Conservation (phyloP, 2,888 invertebrate genomes). For the Melanotus villosus region DNA sequence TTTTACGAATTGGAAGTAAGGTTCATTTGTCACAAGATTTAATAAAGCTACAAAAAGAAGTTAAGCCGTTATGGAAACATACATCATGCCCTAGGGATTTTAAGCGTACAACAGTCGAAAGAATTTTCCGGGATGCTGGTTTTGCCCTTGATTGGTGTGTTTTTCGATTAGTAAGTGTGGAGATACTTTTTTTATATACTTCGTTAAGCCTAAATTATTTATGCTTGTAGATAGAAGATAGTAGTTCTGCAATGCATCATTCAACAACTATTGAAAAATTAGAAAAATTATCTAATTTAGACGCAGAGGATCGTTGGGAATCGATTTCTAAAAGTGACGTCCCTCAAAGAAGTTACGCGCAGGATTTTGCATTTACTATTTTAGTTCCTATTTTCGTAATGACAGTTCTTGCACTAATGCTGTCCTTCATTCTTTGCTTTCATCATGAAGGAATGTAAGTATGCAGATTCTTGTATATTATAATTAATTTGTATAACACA, state of each 20-base stretch:
- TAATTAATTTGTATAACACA: neutral
- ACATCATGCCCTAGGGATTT: slow-evolving; percentile 85
- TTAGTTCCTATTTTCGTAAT: slow-evolving; percentile 80
- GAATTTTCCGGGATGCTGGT: slow-evolving; percentile 83
- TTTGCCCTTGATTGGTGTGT: slow-evolving; percentile 92
- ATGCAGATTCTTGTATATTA: neutral
- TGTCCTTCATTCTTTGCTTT: slow-evolving; percentile 83
- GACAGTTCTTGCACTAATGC: slow-evolving; percentile 75
- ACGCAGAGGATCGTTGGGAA: slow-evolving; percentile 73
- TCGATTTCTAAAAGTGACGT: slow-evolving; percentile 74
- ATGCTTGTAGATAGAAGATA: slow-evolving; percentile 63
- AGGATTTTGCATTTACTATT: slow-evolving; percentile 79
- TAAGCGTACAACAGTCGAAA: slow-evolving; percentile 88
- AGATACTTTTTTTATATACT: no score
- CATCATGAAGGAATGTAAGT: slow-evolving; percentile 85
- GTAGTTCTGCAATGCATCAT: slow-evolving; percentile 63
- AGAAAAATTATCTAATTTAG: slow-evolving; percentile 62
- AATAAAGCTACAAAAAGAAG: slow-evolving; percentile 82
- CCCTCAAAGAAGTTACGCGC: slow-evolving; percentile 79
- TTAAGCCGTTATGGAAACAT: slow-evolving; percentile 83
- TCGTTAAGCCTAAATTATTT: slow-evolving; percentile 14
- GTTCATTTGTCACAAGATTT: slow-evolving; percentile 80
- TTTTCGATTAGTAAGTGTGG: slow-evolving; percentile 80
- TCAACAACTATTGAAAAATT: slow-evolving; percentile 64
- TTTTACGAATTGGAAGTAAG: slow-evolving; percentile 85